These are phyloP conservation scores for Porites evermanni DNA, from an alignment of 92 coral and sea anemone genomes.

Conservation along the genomic window DNA sequence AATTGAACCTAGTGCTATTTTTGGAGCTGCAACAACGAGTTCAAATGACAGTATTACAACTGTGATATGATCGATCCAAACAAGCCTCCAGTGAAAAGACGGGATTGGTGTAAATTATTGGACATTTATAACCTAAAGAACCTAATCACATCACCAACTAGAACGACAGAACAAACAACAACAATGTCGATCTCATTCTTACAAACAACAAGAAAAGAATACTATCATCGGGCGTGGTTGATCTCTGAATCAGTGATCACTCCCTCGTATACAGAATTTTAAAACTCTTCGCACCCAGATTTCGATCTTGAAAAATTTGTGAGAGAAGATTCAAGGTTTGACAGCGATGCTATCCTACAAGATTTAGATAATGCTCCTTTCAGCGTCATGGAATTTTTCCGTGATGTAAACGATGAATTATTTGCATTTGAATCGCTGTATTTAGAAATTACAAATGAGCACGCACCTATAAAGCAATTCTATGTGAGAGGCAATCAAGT, in stretches of 20 bases:
- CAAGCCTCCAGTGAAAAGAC: slow-evolving; percentile 44
- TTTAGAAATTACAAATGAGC: no score
- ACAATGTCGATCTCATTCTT: slow-evolving; percentile 41
- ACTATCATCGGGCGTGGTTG: slow-evolving; percentile 18
- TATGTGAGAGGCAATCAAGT: no score
- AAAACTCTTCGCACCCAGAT: slow-evolving; percentile 47
- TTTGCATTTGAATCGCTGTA: no score
- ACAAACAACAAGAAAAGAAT: slow-evolving; percentile 35
- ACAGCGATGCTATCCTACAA: slow-evolving; percentile 18
- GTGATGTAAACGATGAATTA: no score
- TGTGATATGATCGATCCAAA: slow-evolving; percentile 51
- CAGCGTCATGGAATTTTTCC: no score
- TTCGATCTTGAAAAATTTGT: slow-evolving; percentile 45
- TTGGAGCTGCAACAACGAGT: slow-evolving; percentile 45
- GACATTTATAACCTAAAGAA: slow-evolving; percentile 27
- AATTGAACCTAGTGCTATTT: slow-evolving; percentile 23
- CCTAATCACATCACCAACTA: slow-evolving; percentile 41
- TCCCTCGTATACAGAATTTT: slow-evolving; percentile 7
- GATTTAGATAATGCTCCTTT: slow-evolving; percentile 36
- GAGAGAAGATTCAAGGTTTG: slow-evolving; percentile 50
- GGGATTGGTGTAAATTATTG: slow-evolving; percentile 22
- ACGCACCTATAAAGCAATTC: no score
- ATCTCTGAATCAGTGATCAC: background rate
- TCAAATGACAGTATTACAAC: slow-evolving; percentile 36
- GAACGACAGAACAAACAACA: slow-evolving; percentile 8